A percentile compares a stretch with the other conserved stretches of the same genome.
These are phyloP conservation scores for Rugalucina vietnamica DNA, from an alignment of 2,888 invertebrate genomes.

Conservation along the genomic window DNA sequence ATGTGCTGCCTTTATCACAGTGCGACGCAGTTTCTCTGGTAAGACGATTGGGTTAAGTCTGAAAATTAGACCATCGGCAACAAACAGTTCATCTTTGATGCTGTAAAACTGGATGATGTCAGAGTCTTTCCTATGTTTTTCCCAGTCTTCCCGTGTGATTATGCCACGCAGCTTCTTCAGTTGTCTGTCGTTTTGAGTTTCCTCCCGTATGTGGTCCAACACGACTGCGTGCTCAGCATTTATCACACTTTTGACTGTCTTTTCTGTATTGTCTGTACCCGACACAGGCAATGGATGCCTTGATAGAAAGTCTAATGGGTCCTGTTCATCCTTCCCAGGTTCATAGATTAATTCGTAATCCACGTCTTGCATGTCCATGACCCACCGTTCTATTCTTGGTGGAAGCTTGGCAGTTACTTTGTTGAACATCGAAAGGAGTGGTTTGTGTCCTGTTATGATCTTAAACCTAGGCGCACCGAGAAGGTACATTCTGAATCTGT, in stretches of 20 bases:
- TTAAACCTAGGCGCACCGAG: constrained; percentile 50
- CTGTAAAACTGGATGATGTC: constrained; percentile 17
- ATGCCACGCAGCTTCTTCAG: neutral
- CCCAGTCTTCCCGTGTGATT: neutral
- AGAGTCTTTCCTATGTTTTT: neutral
- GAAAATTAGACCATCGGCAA: constrained; percentile 20
- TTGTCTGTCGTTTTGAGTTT: constrained; percentile 7
- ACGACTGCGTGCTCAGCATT: neutral
- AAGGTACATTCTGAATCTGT: constrained; percentile 40
- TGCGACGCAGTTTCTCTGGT: constrained; percentile 24
- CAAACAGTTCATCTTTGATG: constrained; percentile 20
- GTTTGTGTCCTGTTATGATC: constrained; percentile 41
- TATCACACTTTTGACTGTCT: neutral
- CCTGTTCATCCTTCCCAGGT: constrained; percentile 44
- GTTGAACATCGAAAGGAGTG: constrained; percentile 39
- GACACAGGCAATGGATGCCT: constrained; percentile 27
- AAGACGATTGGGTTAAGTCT: constrained; percentile 25
- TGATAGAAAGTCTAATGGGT: constrained; percentile 43
- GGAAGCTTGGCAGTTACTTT: constrained; percentile 10
- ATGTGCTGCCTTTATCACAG: constrained; percentile 34
- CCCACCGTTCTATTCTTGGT: constrained; percentile 32
- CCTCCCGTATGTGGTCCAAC: neutral
- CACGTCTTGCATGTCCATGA: constrained; percentile 39
- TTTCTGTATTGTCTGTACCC: constrained; percentile 21
- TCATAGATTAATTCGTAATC: constrained; percentile 47